Conservation (phyloP, 2,797 vertebrate genomes). For the Linurgus olivaceus region DNA sequence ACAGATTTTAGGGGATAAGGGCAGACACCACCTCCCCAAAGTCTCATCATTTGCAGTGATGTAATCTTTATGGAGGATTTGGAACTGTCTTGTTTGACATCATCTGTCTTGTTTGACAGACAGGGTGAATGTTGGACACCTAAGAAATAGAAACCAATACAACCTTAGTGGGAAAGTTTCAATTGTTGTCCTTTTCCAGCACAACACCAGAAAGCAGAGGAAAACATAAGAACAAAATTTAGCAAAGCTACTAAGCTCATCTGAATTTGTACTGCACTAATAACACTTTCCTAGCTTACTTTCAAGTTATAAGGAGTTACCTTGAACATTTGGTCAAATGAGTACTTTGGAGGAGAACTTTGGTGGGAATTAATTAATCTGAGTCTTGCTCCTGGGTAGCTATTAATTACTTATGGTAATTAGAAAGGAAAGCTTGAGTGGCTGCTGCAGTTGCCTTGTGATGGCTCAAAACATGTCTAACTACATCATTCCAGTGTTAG, state of each 20-base stretch:
- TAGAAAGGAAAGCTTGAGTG: not conserved
- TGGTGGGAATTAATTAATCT: not conserved
- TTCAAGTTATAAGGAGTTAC: not conserved
- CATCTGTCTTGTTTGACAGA: not conserved
- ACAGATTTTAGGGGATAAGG: slow-evolving; percentile 24
- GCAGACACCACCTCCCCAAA: not conserved
- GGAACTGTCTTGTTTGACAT: not conserved
- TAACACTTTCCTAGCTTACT: not conserved
- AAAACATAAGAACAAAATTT: not conserved
- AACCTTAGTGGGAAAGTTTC: not conserved
- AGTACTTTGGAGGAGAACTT: not conserved
- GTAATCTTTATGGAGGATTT: slow-evolving; percentile 17
- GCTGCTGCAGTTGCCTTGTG: not conserved
- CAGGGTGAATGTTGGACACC: not conserved
- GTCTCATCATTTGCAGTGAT: not conserved
- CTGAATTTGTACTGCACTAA: not conserved
- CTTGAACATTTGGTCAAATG: not conserved
- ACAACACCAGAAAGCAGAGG: not conserved
- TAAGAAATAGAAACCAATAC: not conserved
- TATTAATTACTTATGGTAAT: slow-evolving; percentile 4
- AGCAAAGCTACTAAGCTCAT: not conserved
- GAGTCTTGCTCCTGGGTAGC: not conserved
- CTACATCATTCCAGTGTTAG: not conserved
- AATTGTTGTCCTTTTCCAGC: not conserved
- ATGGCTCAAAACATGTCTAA: not conserved